Evolutionary conservation across 2,113 vertebrate species (phyloP).

Genomic region (Campylomormyrus tamandua): DNA sequence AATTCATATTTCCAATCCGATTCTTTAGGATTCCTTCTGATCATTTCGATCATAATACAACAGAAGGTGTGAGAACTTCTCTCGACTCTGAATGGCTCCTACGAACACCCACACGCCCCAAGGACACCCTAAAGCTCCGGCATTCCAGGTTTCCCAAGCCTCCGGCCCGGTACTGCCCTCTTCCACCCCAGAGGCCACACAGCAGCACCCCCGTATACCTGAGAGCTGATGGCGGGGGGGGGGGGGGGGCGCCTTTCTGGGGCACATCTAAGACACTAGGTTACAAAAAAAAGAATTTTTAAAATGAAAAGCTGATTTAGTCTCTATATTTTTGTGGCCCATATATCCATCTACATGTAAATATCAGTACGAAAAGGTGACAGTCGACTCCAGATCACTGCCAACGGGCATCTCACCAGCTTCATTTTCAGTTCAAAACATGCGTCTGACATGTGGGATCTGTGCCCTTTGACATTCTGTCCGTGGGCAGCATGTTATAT

Average conservation of each 20-base stretch:
- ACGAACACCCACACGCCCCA: neutral
- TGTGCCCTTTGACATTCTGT: neutral
- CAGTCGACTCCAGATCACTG: neutral
- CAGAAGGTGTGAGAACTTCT: neutral
- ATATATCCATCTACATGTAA: neutral
- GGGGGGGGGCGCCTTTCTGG: neutral
- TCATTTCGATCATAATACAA: neutral
- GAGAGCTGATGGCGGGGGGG: conserved; percentile 31
- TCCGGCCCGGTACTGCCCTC: conserved; percentile 59
- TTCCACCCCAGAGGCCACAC: conserved; percentile 72
- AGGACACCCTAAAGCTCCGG: conserved; percentile 51
- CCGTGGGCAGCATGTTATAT: neutral
- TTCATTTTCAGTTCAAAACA: neutral
- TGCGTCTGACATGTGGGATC: neutral
- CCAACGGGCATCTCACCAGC: neutral
- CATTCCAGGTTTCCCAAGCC: conserved; percentile 79
- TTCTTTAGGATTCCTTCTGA: neutral
- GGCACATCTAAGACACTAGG: conserved; percentile 31
- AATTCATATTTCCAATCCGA: neutral
- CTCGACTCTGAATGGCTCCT: neutral
- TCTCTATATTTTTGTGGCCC: neutral
- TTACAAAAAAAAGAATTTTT: neutral
- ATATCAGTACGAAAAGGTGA: neutral
- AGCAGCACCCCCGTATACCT: conserved; percentile 44
- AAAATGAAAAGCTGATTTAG: neutral